Conservation (phyloP, 1,140 invertebrate genomes). For the Brachionus sp. region DNA sequence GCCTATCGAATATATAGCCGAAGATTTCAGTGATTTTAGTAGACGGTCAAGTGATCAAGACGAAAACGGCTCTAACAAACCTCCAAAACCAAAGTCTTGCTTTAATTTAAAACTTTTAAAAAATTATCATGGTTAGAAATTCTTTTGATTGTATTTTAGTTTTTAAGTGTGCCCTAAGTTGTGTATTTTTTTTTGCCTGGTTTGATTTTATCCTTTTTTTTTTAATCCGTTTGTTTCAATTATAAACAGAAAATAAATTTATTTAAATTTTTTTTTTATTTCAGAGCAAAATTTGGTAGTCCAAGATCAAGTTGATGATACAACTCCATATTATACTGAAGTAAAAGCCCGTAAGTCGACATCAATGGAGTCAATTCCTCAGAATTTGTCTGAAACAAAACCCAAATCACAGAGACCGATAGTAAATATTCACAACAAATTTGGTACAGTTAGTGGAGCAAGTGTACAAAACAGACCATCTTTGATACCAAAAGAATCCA, state of each 20-base stretch:
- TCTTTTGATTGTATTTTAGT: neutral
- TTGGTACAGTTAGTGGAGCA: neutral
- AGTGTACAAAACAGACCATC: neutral
- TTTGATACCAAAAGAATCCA: neutral
- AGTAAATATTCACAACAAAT: constrained; percentile 24
- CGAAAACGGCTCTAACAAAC: neutral
- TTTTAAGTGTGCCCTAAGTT: neutral
- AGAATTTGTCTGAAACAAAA: neutral
- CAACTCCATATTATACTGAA: neutral
- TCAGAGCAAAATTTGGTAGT: constrained; percentile 16
- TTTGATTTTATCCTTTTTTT: neutral
- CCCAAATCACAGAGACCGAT: neutral
- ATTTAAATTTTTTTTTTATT: neutral
- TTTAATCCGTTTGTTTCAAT: neutral
- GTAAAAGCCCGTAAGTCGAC: neutral
- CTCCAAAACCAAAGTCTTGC: neutral
- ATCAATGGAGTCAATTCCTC: constrained; percentile 13
- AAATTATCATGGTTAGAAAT: neutral
- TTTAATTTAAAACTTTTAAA: constrained; percentile 20
- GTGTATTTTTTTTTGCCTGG: neutral
- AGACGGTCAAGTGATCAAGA: neutral
- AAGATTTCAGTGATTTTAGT: constrained; percentile 27
- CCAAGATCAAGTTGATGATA: neutral
- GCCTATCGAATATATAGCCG: constrained; percentile 17
- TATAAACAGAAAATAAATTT: neutral